Conservation (phyloP, 2,888 invertebrate species). For the Heteromyza rotundicornis region DNA sequence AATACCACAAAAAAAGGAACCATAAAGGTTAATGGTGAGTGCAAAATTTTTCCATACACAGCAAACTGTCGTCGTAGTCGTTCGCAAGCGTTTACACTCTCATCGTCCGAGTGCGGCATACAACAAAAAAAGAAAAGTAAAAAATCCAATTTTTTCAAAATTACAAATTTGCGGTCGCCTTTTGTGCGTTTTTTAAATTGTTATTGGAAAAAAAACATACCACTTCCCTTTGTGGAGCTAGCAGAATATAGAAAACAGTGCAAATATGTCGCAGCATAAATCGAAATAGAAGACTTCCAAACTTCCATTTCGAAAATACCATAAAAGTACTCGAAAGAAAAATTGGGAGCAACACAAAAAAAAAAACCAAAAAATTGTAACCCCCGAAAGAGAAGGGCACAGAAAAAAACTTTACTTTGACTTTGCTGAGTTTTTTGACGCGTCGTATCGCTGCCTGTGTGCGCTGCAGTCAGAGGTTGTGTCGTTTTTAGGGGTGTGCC, state of each 20-base stretch:
- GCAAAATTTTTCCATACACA: conserved; percentile 4
- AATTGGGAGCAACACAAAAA: too few species aligned
- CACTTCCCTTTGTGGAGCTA: too few species aligned
- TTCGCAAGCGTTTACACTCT: neutral
- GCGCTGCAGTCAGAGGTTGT: neutral
- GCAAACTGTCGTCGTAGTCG: neutral
- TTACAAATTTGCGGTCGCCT: too few species aligned
- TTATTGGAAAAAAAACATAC: neutral
- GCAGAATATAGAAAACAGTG: too few species aligned
- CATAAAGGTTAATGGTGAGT: conserved; percentile 7
- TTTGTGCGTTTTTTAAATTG: too few species aligned
- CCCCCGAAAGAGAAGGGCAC: neutral
- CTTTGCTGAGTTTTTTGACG: neutral
- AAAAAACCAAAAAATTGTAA: too few species aligned
- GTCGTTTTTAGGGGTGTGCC: neutral
- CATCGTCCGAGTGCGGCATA: neutral
- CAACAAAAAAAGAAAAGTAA: neutral
- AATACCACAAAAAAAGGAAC: neutral
- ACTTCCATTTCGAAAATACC: neutral
- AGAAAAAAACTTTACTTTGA: neutral
- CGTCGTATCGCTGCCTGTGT: neutral
- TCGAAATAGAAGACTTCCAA: neutral
- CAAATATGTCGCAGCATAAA: too few species aligned
- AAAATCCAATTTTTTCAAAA: neutral
- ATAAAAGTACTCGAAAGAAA: too few species aligned